Percentiles rank a stretch among this genome's conserved stretches.
phyloP scores from a whole-genome alignment of 1,140 invertebrate genomes.

The Drosophila melanica region DNA sequence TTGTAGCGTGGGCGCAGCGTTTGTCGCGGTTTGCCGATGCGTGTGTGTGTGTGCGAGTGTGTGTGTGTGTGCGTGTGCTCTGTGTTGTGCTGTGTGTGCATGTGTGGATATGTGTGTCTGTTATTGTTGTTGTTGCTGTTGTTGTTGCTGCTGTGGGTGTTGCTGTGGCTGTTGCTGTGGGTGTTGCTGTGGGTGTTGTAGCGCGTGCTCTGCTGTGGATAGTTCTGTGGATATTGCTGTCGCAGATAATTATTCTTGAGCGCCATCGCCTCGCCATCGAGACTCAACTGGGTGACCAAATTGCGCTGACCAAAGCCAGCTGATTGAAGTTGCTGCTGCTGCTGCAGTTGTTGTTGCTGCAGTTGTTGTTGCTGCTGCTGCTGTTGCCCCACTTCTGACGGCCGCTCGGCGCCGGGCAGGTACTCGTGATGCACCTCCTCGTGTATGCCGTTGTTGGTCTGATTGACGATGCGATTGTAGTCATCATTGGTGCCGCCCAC shows the following conservation, averaged over 20 bases:
- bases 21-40: constrained; percentile 1
- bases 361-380: neutral
- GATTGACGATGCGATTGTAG: constrained; percentile 68
- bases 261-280: constrained; percentile 47
- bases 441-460: constrained; percentile 59
- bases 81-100: constrained; percentile 8
- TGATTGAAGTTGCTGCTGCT: neutral
- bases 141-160: neutral
- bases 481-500: constrained; percentile 69
- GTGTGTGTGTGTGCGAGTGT: constrained; percentile 4
- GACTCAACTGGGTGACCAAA: constrained; percentile 27
- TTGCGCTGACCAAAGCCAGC: constrained; percentile 4
- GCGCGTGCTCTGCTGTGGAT: constrained; percentile 5
- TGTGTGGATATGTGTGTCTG: neutral
- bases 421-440: constrained; percentile 75
- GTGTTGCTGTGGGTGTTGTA: neutral
- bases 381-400: constrained; percentile 3
- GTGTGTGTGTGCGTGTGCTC: constrained; percentile 6
- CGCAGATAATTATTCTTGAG: constrained; percentile 52
- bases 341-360: neutral
- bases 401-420: constrained; percentile 61
- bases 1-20: constrained; percentile 14
- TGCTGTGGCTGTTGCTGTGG: constrained; percentile 8
- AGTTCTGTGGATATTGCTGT: constrained; percentile 14
- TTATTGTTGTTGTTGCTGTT: neutral